These are phyloP conservation scores for Tetropium fuscum DNA, from an alignment of 2,888 invertebrate species.

Conservation along the genomic window DNA sequence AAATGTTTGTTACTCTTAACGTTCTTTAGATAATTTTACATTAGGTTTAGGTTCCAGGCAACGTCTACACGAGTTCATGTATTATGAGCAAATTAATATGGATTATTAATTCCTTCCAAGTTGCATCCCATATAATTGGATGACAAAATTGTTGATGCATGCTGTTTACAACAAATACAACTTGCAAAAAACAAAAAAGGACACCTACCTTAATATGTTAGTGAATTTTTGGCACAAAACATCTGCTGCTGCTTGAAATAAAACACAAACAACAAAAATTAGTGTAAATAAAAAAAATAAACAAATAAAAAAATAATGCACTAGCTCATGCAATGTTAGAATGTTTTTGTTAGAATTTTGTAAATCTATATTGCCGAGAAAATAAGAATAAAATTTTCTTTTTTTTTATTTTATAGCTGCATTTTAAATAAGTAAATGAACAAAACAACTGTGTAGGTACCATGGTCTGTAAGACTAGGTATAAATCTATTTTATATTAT, in stretches of 20 bases:
- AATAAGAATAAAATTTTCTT: not conserved
- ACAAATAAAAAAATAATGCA: conserved; percentile 33
- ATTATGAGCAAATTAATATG: no score
- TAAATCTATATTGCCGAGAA: no score
- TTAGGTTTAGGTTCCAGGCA: no score
- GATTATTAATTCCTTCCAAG: conserved; percentile 18
- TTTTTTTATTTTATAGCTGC: not conserved
- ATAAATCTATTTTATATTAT: no score
- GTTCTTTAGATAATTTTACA: no score
- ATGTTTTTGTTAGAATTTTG: no score
- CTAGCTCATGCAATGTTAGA: conserved; percentile 36
- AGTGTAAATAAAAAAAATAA: conserved; percentile 57
- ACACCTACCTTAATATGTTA: conserved; percentile 61
- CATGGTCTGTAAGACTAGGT: no score
- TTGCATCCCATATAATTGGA: conserved; percentile 7
- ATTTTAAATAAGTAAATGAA: no score
- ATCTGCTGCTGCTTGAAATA: conserved; percentile 62
- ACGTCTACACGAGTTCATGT: no score
- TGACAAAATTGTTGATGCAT: conserved; percentile 23
- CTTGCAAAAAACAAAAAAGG: conserved; percentile 43
- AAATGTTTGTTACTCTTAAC: no score
- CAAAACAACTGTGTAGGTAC: no score
- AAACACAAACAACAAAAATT: conserved; percentile 59
- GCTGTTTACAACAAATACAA: conserved; percentile 25
- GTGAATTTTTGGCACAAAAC: conserved; percentile 64